Percentiles rank a stretch among this genome's conserved stretches.
Conservation (phyloP, 2,797 vertebrate genomes). For the Sebastes miniatus region DNA sequence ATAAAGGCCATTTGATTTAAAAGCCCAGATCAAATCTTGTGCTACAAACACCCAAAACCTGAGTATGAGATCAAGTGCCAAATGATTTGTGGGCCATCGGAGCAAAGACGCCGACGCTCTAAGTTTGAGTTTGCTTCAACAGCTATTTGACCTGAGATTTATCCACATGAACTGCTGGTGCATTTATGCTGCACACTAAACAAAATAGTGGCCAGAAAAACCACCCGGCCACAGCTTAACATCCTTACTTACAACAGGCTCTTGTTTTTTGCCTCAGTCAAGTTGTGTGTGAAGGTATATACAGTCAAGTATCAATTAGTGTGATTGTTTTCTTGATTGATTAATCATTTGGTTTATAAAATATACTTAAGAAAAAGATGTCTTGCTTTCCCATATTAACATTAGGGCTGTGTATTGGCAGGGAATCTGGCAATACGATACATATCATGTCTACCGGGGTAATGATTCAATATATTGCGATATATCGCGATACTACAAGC, state of each 20-base stretch:
- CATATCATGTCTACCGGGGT: too few species aligned
- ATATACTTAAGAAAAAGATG: not conserved
- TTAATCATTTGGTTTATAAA: not conserved
- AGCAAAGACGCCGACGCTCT: not conserved
- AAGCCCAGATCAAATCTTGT: constrained; percentile 31
- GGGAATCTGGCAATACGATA: too few species aligned
- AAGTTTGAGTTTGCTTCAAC: constrained; percentile 6
- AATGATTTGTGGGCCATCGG: constrained; percentile 43
- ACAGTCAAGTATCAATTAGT: not conserved
- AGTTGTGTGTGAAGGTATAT: not conserved
- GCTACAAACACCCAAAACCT: constrained; percentile 27
- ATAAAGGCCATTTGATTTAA: constrained; percentile 59
- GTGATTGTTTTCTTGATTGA: not conserved
- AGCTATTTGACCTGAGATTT: constrained; percentile 30
- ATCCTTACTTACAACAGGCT: not conserved
- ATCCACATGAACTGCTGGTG: constrained; percentile 4
- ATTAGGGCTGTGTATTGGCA: too few species aligned
- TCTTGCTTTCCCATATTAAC: too few species aligned
- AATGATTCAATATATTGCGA: too few species aligned
- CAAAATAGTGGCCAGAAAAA: not conserved
- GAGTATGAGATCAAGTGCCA: constrained; percentile 22
- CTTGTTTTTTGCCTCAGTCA: not conserved
- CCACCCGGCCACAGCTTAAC: not conserved
- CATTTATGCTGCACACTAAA: not conserved
- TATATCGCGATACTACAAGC: too few species aligned